Percentiles rank a stretch among this genome's conserved stretches.
phyloP scores from a whole-genome alignment of 2,888 invertebrate genomes.

The Dicranocentrus wangi region DNA sequence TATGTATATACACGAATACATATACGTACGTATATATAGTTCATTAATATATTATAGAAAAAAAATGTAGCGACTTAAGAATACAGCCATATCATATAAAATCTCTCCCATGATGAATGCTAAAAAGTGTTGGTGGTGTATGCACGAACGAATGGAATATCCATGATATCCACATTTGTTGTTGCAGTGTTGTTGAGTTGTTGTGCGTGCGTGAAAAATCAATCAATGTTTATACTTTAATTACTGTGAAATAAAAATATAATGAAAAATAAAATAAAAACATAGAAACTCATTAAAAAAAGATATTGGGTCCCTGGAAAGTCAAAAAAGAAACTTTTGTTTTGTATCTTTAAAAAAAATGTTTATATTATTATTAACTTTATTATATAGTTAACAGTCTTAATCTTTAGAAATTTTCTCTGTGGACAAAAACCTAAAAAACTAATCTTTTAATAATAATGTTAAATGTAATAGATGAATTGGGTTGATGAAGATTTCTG shows the following conservation, averaged over 20 bases:
- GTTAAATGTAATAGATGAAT: background rate
- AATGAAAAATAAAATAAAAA: background rate
- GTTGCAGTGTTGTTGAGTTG: background rate
- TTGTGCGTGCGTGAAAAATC: background rate
- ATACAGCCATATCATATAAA: constrained; percentile 58
- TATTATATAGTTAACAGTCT: background rate
- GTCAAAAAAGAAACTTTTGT: constrained; percentile 12
- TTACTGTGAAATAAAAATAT: background rate
- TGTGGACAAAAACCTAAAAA: background rate
- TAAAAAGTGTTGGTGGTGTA: too few species aligned
- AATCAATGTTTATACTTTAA: background rate
- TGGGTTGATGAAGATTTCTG: background rate
- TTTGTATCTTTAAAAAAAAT: background rate
- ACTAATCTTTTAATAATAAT: background rate
- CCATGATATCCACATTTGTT: background rate
- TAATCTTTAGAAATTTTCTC: background rate
- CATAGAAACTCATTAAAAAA: too few species aligned
- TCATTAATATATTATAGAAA: too few species aligned
- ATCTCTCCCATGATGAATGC: background rate
- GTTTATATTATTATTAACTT: background rate
- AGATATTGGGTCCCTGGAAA: too few species aligned
- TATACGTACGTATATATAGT: too few species aligned
- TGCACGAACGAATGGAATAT: too few species aligned
- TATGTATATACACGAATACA: too few species aligned
- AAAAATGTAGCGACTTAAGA: constrained; percentile 61